These are phyloP conservation scores for Todiramphus saurophagus DNA, from an alignment of 2,113 vertebrate genomes.

Conservation along the genomic window DNA sequence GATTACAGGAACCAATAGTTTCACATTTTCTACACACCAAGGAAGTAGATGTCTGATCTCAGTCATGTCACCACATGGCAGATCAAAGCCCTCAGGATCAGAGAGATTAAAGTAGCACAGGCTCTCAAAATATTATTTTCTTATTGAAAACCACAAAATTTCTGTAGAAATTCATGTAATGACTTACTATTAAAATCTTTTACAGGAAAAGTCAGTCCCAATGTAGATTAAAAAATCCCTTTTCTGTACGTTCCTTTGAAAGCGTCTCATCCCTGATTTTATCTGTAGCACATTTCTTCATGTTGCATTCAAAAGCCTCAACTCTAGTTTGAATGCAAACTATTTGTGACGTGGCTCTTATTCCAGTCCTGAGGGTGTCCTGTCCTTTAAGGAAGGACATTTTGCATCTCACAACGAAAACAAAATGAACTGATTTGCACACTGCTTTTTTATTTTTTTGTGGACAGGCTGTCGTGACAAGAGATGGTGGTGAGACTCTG, in stretches of 20 bases:
- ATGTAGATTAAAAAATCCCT: background rate
- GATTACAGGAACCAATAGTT: slow-evolving; percentile 40
- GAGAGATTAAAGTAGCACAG: slow-evolving; percentile 2
- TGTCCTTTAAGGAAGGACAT: background rate
- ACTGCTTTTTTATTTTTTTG: background rate
- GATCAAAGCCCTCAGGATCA: slow-evolving; percentile 32
- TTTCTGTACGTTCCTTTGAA: background rate
- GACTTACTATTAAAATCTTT: background rate
- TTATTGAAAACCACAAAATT: background rate
- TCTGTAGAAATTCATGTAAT: background rate
- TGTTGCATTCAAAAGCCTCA: background rate
- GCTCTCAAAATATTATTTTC: background rate
- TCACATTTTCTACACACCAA: slow-evolving; percentile 1
- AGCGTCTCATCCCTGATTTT: background rate
- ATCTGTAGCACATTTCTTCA: background rate
- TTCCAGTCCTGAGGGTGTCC: background rate
- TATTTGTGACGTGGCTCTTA: background rate
- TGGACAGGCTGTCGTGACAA: background rate
- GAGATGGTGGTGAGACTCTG: background rate
- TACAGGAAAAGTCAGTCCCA: background rate
- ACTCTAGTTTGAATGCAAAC: background rate
- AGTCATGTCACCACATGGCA: background rate
- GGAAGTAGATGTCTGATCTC: slow-evolving; percentile 13
- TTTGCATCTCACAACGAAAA: background rate
- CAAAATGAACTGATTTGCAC: background rate